Evolutionary conservation across 2,113 vertebrate genomes (phyloP), one percentile per base, ranked within the genome.

Genomic region (Melanotaenia duboulayi): DNA sequence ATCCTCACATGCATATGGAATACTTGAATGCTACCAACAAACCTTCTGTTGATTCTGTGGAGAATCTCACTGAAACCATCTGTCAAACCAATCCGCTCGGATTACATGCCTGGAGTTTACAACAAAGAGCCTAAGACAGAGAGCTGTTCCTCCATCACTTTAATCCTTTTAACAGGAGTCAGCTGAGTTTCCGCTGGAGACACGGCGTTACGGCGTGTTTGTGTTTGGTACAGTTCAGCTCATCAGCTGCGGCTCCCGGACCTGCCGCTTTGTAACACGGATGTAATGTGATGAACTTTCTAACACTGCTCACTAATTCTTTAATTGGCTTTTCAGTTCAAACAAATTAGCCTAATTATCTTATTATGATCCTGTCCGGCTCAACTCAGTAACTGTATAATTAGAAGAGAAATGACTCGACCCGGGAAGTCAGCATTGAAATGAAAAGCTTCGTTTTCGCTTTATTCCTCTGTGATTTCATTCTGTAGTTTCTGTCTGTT

Each of bases 321-420:
- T 78, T 82, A 84, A 90, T 80, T 85, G 80, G 62, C 71, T 84
- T 84, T 88, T 76, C 65, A 74, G 67, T 83, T 76, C 65, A 55
- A 40, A 85, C 81, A 69, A 88, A 90, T 78, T n/a, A 84, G 58
- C 57, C 72, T 87, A 82, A 90, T 91, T 87, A 76, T 78, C 75
- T 78, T 61, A 65, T 74, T 63, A 56, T 71, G 71, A 85, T 83
- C 55, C 50, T 75, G 73, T 86, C 74, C 65, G 19, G 54, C 63
- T 68, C 56, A 3, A 56, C 76, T 82, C 84, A 60, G 75, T 85
- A 87, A 81, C 44, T 64, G 57, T 44, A 11, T 78, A 68, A 81
- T 89, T 73, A 76, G 64, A 61, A 59, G 72, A 82, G 68, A 71
- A 84, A 85, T 50, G 79, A 71, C 44, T 66, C 54, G 17, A 68